Base-by-base conservation (phyloP, 2,113 vertebrate genomes). In the Heteronetta atricapilla region DNA sequence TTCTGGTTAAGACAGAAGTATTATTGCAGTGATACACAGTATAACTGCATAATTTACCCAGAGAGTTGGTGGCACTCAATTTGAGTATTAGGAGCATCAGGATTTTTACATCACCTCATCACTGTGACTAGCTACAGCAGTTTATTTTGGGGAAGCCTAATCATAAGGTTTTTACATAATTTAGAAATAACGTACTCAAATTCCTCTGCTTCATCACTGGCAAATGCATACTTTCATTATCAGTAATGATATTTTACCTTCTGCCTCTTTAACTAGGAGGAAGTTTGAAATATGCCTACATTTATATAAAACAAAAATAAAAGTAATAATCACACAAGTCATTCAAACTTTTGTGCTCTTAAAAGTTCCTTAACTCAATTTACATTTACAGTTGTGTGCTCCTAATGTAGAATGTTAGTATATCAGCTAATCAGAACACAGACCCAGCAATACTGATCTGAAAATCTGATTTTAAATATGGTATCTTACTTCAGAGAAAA, bases 401-500 rank as follows among this genome's bases (percentile, higher is more conserved):
- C 6, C 80, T 58, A 12, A 29, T 28, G 79, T 33, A 66, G 8
- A 79, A 36, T 33, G 58, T 40, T 52, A 67, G 21, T 72, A 31
- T 92, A 15, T 17, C 29, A 72, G 19, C 0, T 2, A 13, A 40
- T 53, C 26, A 83, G 55, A 36, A 48, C 64, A 52, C 40, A 19
- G 31, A 48, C 19, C 81, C 48, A 40, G 8, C 40, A 56, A 6
- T 42, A 58, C 59, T 63, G 64, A n/a, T 70, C 42, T 88, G 58
- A 60, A 90, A 92, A 76, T 40, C 26, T 70, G 31, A 86, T 50
- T 73, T 86, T 64, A 89, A 86, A 92, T 17, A 42, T 8, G 20
- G 20, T 63, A 3, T 67, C 98, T 97, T 97, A 99, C 99, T 99
- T 99, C 15, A 99, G 98, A 3, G 99, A 99, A 96, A 99, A 99